phyloP scores from a whole-genome alignment of 1,140 invertebrate species.

The Brachionus rotundiformis region DNA sequence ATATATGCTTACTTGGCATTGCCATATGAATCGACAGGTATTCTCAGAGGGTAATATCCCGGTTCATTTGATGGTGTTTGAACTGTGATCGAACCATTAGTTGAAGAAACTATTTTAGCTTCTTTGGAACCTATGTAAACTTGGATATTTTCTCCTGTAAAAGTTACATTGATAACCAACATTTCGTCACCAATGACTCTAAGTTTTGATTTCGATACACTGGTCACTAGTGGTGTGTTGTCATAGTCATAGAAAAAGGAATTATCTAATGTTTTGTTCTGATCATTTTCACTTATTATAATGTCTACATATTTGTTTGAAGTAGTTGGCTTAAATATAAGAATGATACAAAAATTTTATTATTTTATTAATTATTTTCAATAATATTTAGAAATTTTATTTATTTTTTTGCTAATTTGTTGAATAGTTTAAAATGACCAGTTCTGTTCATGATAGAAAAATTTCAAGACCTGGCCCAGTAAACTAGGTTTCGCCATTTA shows the following conservation, averaged over 20 bases:
- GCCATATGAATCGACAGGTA: not conserved
- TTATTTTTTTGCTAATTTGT: too few species aligned
- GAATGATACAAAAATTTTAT: not conserved
- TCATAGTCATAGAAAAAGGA: slow-evolving; percentile 53
- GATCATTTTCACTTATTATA: slow-evolving; percentile 39
- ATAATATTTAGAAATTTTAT: too few species aligned
- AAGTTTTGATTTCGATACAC: not conserved
- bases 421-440: not conserved
- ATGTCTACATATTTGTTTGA: slow-evolving; percentile 21
- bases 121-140: slow-evolving; percentile 53
- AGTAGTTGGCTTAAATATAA: slow-evolving; percentile 49
- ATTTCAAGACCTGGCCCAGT: too few species aligned
- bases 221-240: not conserved
- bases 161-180: slow-evolving; percentile 55
- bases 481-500: too few species aligned
- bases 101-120: slow-evolving; percentile 50
- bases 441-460: too few species aligned
- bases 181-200: slow-evolving; percentile 51
- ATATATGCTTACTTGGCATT: slow-evolving; percentile 35
- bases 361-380: not conserved
- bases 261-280: slow-evolving; percentile 48
- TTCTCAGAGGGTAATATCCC: slow-evolving; percentile 53
- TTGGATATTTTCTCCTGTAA: slow-evolving; percentile 14
- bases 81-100: slow-evolving; percentile 52
- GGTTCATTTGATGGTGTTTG: slow-evolving; percentile 53